Percentiles rank a stretch among this genome's conserved stretches.
Conservation (phyloP, 2,888 invertebrate genomes). For the Rotaria sp. region DNA sequence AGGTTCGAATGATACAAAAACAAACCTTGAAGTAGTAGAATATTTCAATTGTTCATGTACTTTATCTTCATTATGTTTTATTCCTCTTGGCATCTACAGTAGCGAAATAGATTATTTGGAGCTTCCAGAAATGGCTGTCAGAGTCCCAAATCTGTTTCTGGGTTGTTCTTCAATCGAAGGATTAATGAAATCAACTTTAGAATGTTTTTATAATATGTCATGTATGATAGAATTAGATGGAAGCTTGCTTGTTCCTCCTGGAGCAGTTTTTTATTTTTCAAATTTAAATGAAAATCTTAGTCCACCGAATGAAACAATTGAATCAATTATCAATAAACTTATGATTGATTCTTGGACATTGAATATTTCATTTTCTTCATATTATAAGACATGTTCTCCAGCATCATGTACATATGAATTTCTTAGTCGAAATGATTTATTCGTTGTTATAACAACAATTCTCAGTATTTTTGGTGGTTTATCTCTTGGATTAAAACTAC, state of each 20-base stretch:
- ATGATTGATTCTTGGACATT: neutral
- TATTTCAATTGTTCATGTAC: neutral
- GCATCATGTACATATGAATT: neutral
- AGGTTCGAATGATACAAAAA: neutral
- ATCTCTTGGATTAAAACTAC: neutral
- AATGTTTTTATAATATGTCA: neutral
- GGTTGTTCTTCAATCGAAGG: neutral
- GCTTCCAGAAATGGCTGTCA: too few species aligned
- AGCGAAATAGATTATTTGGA: too few species aligned
- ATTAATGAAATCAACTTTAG: neutral
- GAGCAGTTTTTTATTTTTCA: neutral
- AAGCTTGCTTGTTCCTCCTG: neutral
- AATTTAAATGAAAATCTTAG: neutral
- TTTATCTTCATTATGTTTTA: neutral
- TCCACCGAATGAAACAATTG: neutral
- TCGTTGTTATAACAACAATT: neutral
- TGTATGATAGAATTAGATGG: neutral
- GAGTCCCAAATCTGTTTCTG: neutral
- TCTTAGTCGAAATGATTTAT: neutral
- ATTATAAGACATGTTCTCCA: neutral
- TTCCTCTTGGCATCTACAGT: neutral
- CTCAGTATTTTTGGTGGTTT: neutral
- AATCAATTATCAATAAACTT: neutral
- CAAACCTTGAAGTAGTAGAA: neutral
- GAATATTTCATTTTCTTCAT: neutral